These are phyloP conservation scores for Lamellibrachia columna DNA, from an alignment of 2,888 invertebrate species.

Conservation along the genomic window DNA sequence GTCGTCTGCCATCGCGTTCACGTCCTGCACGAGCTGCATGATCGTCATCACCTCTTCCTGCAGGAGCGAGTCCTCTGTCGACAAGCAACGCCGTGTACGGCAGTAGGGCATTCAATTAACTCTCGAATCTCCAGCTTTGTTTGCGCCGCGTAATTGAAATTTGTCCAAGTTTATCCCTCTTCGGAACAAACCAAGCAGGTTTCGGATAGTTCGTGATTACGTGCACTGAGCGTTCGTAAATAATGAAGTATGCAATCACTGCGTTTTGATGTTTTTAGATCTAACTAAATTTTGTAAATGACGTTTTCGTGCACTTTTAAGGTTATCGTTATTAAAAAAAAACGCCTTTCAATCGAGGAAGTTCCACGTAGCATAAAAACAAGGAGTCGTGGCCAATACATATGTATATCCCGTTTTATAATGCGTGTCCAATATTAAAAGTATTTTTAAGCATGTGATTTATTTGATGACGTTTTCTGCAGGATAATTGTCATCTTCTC, in stretches of 20 bases:
- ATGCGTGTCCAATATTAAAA: too few relatives aligned
- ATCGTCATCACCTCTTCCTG: constrained; percentile 44
- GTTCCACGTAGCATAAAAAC: too few relatives aligned
- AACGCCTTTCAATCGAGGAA: background rate
- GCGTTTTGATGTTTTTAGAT: background rate
- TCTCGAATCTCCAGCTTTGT: background rate
- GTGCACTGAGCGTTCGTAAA: background rate
- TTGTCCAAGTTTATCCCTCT: background rate
- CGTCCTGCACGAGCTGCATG: constrained; percentile 43
- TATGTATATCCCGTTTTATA: too few relatives aligned
- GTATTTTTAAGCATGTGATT: too few relatives aligned
- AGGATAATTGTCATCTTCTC: too few relatives aligned
- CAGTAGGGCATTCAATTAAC: background rate
- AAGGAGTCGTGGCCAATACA: too few relatives aligned
- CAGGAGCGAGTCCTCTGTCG: constrained; percentile 38
- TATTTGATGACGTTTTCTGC: too few relatives aligned
- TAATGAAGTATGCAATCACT: background rate
- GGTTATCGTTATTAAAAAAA: background rate
- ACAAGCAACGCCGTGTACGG: background rate
- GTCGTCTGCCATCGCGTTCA: constrained; percentile 44
- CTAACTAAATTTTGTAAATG: background rate
- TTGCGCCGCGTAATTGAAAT: background rate
- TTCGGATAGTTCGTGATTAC: background rate
- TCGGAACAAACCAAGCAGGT: background rate
- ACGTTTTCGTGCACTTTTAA: background rate